These are phyloP conservation scores for Seriola rivoliana DNA, from an alignment of 2,113 vertebrate species.

Conservation along the genomic window DNA sequence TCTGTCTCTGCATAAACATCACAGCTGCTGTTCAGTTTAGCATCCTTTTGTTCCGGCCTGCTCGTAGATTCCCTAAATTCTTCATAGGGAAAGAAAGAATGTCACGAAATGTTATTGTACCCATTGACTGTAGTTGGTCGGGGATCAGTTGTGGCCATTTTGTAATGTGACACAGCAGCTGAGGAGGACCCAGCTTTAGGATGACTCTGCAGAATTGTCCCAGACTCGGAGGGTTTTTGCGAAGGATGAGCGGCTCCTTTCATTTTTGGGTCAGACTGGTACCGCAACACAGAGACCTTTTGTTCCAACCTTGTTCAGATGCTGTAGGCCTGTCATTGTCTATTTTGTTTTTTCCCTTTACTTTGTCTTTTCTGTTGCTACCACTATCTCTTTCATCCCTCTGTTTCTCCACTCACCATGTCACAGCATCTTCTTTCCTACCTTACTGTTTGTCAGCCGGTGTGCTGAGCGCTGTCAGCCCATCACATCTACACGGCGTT, in stretches of 20 bases:
- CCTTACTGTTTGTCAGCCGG: slow-evolving; percentile 60
- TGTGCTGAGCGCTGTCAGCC: slow-evolving; percentile 46
- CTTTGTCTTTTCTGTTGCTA: slow-evolving; percentile 20
- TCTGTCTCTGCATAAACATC: slow-evolving; percentile 54
- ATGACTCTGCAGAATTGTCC: slow-evolving; percentile 78
- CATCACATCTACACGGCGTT: slow-evolving; percentile 31
- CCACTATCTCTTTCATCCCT: slow-evolving; percentile 48
- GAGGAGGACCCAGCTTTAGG: slow-evolving; percentile 41
- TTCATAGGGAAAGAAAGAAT: neutral
- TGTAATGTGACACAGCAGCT: slow-evolving; percentile 56
- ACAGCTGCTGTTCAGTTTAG: slow-evolving; percentile 55
- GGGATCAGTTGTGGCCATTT: slow-evolving; percentile 61
- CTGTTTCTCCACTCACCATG: slow-evolving; percentile 40
- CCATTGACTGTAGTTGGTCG: slow-evolving; percentile 20
- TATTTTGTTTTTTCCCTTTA: slow-evolving; percentile 36
- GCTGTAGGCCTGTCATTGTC: slow-evolving; percentile 56
- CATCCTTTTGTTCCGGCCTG: neutral
- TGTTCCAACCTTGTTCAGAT: slow-evolving; percentile 50
- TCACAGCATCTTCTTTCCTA: slow-evolving; percentile 50
- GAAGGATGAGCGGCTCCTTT: slow-evolving; percentile 53
- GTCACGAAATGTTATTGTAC: slow-evolving; percentile 1
- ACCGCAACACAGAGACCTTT: slow-evolving; percentile 54
- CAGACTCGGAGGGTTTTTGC: slow-evolving; percentile 35
- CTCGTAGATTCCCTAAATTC: slow-evolving; percentile 15
- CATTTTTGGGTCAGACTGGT: slow-evolving; percentile 60